Evolutionary conservation across 1,140 invertebrate species (phyloP).

Genomic region (Plutomurus gul): DNA sequence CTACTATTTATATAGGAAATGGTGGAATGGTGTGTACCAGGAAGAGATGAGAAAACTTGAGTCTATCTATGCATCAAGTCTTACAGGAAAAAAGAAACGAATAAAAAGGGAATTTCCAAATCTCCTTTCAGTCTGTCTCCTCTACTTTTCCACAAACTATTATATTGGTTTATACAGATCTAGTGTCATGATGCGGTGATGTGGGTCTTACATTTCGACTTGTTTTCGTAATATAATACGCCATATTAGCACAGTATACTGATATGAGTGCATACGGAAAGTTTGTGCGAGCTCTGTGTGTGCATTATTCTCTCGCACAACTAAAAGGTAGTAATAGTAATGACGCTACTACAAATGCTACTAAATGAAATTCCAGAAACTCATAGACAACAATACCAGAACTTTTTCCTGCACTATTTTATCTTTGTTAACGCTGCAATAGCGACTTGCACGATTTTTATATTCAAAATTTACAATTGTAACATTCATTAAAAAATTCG

Average conservation of each 20-base stretch:
- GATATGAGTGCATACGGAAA: too few relatives aligned
- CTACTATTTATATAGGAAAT: not conserved
- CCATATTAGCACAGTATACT: not conserved
- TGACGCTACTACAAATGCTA: too few relatives aligned
- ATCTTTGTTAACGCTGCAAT: too few relatives aligned
- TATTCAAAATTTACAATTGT: too few relatives aligned
- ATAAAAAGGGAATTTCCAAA: constrained; percentile 49
- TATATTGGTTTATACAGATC: not conserved
- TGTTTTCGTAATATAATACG: not conserved
- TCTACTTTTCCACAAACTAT: not conserved
- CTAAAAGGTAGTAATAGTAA: too few relatives aligned
- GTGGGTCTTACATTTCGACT: not conserved
- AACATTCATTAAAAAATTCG: too few relatives aligned
- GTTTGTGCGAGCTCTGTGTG: too few relatives aligned
- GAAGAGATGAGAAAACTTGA: not conserved
- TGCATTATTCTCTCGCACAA: too few relatives aligned
- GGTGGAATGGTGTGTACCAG: not conserved
- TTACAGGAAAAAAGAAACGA: constrained; percentile 32
- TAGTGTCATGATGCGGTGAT: not conserved
- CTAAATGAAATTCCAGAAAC: too few relatives aligned
- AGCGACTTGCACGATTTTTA: too few relatives aligned
- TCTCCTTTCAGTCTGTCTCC: constrained; percentile 41
- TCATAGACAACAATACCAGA: too few relatives aligned
- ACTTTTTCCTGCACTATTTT: too few relatives aligned
- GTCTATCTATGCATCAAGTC: not conserved